Evolutionary conservation across 2,888 invertebrate genomes (phyloP).

Genomic region (Barypeithes pellucidus): DNA sequence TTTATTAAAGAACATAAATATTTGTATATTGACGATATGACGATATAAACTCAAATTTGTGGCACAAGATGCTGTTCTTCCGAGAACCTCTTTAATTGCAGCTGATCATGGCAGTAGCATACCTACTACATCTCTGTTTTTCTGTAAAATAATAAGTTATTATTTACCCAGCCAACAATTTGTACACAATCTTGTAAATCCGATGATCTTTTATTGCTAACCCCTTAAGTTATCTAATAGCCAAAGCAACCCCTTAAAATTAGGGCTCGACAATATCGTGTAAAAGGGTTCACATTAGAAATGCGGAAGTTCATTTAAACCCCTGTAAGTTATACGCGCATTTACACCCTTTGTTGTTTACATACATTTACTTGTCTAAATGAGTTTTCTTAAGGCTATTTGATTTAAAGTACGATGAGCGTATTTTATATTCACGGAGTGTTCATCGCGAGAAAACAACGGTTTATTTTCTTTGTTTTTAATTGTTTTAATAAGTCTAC

Average conservation of each 20-base stretch:
- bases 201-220: conserved; percentile 19
- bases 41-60: too few species aligned
- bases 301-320: conserved; percentile 23
- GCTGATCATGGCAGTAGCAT: too few species aligned
- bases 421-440: too few species aligned
- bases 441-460: too few species aligned
- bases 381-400: conserved; percentile 11
- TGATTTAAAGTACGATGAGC: conserved; percentile 7
- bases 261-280: conserved; percentile 22
- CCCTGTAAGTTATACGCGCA: conserved; percentile 18
- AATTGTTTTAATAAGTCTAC: too few species aligned
- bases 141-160: too few species aligned
- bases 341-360: conserved; percentile 26
- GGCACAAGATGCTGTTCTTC: too few species aligned
- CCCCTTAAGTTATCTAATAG: conserved; percentile 12
- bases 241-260: neutral
- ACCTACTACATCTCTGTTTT: too few species aligned
- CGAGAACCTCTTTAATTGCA: too few species aligned
- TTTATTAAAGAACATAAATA: too few species aligned
- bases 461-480: too few species aligned
- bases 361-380: conserved; percentile 15
- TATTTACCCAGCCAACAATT: neutral
- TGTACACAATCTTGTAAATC: conserved; percentile 5
- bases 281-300: conserved; percentile 18
- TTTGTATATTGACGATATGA: too few species aligned